These are phyloP conservation scores for Bemisia tabaci DNA, from an alignment of 1,140 invertebrate species.

Conservation along the genomic window DNA sequence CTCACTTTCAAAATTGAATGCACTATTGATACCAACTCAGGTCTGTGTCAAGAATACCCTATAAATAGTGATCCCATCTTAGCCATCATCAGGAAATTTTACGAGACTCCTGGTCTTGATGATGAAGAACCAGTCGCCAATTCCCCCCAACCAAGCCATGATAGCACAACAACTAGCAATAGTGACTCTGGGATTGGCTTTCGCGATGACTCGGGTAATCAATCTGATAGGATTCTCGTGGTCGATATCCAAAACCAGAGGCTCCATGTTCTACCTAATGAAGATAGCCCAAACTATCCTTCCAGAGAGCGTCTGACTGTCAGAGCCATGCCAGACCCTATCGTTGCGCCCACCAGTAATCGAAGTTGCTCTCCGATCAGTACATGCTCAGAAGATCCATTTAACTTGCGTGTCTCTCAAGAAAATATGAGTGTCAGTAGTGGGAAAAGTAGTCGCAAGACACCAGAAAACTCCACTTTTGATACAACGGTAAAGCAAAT, in stretches of 20 bases:
- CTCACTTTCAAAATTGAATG: constrained; percentile 65
- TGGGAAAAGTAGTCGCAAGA: constrained; percentile 5
- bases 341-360: constrained; percentile 14
- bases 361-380: constrained; percentile 22
- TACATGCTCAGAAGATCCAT: constrained; percentile 20
- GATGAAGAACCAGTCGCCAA: constrained; percentile 38
- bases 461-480: neutral
- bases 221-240: constrained; percentile 64
- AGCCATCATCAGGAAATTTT: constrained; percentile 40
- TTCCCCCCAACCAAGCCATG: constrained; percentile 66
- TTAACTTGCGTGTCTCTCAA: constrained; percentile 8
- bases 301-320: constrained; percentile 33
- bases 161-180: constrained; percentile 73
- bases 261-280: constrained; percentile 24
- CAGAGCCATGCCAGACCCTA: constrained; percentile 36
- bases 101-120: constrained; percentile 31
- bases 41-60: constrained; percentile 76
- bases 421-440: constrained; percentile 11
- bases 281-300: neutral
- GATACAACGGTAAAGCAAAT: neutral
- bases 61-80: constrained; percentile 76
- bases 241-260: constrained; percentile 53
- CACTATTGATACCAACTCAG: constrained; percentile 48
- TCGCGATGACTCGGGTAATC: constrained; percentile 66
- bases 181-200: constrained; percentile 91